phyloP scores from a whole-genome alignment of 2,888 invertebrate species.

The Polydesmus complanatus region DNA sequence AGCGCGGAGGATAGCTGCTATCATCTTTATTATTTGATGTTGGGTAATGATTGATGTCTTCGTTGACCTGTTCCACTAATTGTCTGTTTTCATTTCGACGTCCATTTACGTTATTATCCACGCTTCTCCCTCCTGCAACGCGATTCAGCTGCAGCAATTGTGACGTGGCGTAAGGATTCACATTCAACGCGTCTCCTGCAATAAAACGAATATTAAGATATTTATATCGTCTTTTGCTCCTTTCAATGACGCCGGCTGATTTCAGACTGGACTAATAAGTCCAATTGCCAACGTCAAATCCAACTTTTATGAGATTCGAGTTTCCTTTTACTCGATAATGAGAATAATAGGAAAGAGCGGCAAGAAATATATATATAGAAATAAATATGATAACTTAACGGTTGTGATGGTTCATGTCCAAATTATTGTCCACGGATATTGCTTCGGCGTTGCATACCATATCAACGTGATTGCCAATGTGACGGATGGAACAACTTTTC shows the following conservation, averaged over 20 bases:
- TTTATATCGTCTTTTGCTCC: too few relatives aligned
- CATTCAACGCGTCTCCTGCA: conserved; percentile 1
- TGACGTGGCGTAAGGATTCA: conserved; percentile 12
- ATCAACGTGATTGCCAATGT: neutral
- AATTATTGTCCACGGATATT: neutral
- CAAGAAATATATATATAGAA: too few relatives aligned
- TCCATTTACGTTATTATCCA: neutral
- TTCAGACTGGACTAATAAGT: too few relatives aligned
- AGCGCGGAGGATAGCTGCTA: conserved; percentile 5
- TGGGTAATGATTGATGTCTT: neutral
- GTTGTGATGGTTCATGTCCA: neutral
- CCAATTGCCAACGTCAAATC: too few relatives aligned
- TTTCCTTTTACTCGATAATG: too few relatives aligned
- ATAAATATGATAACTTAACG: neutral
- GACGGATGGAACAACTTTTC: conserved; percentile 6
- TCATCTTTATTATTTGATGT: conserved; percentile 2
- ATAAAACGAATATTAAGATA: too few relatives aligned
- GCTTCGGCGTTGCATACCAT: neutral
- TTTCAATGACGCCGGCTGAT: too few relatives aligned
- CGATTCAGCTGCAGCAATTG: conserved; percentile 5
- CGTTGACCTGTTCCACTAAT: neutral
- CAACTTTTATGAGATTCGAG: too few relatives aligned
- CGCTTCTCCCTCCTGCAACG: neutral
- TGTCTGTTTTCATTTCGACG: conserved; percentile 1
- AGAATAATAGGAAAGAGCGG: too few relatives aligned